Percentiles rank a stretch among this genome's conserved stretches.
Evolutionary conservation across 2,113 vertebrate species (phyloP).

Genomic region (Cyanoliseus patagonus): DNA sequence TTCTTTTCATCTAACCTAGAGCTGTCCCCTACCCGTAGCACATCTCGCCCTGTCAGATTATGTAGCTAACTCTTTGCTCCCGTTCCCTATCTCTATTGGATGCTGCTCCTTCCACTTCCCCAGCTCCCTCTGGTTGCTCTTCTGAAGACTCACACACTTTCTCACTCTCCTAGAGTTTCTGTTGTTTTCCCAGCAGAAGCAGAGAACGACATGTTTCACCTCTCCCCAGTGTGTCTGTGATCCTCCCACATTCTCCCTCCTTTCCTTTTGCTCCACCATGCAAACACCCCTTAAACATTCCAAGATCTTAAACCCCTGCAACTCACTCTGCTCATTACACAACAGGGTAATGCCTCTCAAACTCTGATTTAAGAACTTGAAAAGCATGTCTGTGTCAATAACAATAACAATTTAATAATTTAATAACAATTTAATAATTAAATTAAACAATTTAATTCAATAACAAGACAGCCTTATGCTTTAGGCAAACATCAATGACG

Average conservation of each 20-base stretch:
- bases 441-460: not conserved
- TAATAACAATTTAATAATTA: too few species aligned
- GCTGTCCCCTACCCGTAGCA: not conserved
- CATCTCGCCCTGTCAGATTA: not conserved
- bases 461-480: not conserved
- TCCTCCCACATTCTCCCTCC: not conserved
- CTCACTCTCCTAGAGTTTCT: not conserved
- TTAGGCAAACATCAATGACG: not conserved
- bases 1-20: not conserved
- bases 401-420: too few species aligned
- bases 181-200: not conserved
- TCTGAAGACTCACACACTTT: not conserved
- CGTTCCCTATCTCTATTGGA: not conserved
- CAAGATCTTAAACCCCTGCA: not conserved
- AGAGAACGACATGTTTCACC: not conserved
- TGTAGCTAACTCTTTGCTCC: not conserved
- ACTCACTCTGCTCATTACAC: not conserved
- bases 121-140: not conserved
- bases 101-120: not conserved
- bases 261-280: not conserved
- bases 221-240: not conserved
- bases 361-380: not conserved
- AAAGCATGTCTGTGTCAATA: not conserved
- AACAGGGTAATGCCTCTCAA: not conserved
- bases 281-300: not conserved